phyloP scores from a whole-genome alignment of 1,140 invertebrate species.

The Gryllus bimaculatus region DNA sequence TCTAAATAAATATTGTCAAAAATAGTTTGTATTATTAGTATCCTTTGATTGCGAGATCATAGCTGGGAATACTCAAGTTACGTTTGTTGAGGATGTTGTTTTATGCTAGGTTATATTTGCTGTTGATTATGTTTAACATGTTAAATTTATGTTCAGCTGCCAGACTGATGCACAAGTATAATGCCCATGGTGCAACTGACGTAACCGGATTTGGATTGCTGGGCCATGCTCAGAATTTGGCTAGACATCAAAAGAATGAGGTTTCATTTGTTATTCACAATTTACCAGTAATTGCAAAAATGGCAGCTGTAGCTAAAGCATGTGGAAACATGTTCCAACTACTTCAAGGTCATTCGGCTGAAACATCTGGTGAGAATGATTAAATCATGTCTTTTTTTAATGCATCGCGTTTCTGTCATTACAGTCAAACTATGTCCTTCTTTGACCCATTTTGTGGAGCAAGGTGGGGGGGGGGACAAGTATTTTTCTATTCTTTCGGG shows the following conservation, averaged over 20 bases:
- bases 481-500: no score
- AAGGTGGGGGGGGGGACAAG: no score
- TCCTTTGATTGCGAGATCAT: no score
- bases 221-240: conserved; percentile 93
- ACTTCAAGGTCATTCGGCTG: conserved; percentile 83
- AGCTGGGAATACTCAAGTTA: no score
- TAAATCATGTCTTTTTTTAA: no score
- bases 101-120: no score
- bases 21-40: no score
- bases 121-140: not conserved
- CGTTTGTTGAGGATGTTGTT: no score
- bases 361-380: conserved; percentile 50
- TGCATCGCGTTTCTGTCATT: no score
- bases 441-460: no score
- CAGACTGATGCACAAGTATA: conserved; percentile 93
- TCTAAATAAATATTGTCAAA: no score
- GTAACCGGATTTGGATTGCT: conserved; percentile 94
- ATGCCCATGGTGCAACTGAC: conserved; percentile 94
- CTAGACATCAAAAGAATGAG: conserved; percentile 92
- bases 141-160: conserved; percentile 47
- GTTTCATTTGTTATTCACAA: conserved; percentile 98
- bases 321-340: conserved; percentile 91
- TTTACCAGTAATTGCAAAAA: conserved; percentile 92
- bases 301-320: conserved; percentile 90
- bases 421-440: no score